Evolutionary conservation across 2,888 invertebrate species (phyloP), one percentile per base, ranked within the genome.

Genomic region (Orthosia incerta): DNA sequence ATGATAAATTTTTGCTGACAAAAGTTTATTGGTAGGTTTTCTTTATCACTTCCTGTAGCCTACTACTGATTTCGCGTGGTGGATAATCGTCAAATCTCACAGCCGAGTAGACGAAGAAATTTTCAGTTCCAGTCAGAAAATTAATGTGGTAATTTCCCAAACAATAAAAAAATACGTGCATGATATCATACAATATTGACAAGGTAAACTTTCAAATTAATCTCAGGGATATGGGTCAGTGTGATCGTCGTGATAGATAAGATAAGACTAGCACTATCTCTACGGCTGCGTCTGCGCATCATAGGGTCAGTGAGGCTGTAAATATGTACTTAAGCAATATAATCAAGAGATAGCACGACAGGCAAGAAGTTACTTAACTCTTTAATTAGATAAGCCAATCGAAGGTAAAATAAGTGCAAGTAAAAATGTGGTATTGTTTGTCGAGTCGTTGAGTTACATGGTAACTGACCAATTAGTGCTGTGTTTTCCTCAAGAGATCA

Each of bases 171-270:
- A 45, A 53, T 31, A 64, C 51, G 53, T 53, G 11, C 55, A 20
- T 51, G 59, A 80, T 63, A 74, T 80, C 57, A 64, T 45, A 45
- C 59, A 15, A 1, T 23, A 60, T 26, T 46, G 48, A 65, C 26
- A 75, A 48, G 51, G 65, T 46, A 63, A 66, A 82, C 26, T 61
- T 78, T 79, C 13, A 56, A 72, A 51, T 79, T 59, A 51, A 80
- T 79, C 73, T 78, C 18, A 9, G 12, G 55, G 66, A 80, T 79
- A 82, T 80, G 53, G 79, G 79, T 80, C 79, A 82, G 46, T 53
- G 16, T 13, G 72, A 82, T 72, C 60, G n/a, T 51, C 3, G 16
- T 11, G 4, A 26, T 12, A 59, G 79, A 79, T 80, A 82, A 82
- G 79, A 80, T 80, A 82, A 76, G 18, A 57, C 50, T 18, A 26